Percentiles rank a stretch among this genome's conserved stretches.
phyloP scores from a whole-genome alignment of 2,113 vertebrate genomes.

The Andinoacara biseriatus region DNA sequence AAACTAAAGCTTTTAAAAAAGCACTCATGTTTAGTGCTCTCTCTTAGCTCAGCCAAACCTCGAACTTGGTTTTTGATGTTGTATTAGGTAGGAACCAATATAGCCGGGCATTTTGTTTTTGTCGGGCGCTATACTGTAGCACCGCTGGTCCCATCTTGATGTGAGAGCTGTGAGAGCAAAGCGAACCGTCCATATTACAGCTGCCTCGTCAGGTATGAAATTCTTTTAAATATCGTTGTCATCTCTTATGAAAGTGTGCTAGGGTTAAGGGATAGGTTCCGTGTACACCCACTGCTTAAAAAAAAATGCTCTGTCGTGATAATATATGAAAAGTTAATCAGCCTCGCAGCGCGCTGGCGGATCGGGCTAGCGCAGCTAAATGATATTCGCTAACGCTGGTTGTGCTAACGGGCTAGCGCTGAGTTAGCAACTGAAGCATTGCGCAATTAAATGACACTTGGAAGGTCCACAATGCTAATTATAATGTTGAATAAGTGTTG shows the following conservation, averaged over 20 bases:
- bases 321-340: slow-evolving; percentile 28
- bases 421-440: slow-evolving; percentile 68
- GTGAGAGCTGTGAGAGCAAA: slow-evolving; percentile 75
- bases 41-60: background rate
- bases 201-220: slow-evolving; percentile 84
- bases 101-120: slow-evolving; percentile 40
- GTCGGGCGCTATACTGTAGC: slow-evolving; percentile 63
- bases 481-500: background rate
- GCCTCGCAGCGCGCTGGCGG: slow-evolving; percentile 51
- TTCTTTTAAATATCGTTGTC: slow-evolving; percentile 56
- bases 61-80: background rate
- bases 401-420: slow-evolving; percentile 60
- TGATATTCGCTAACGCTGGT: slow-evolving; percentile 35
- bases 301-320: slow-evolving; percentile 13
- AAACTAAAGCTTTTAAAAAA: background rate
- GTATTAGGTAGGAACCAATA: slow-evolving; percentile 60
- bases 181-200: slow-evolving; percentile 83
- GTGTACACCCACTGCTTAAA: background rate
- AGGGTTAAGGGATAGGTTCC: background rate
- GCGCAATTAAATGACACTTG: slow-evolving; percentile 70
- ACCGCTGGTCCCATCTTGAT: slow-evolving; percentile 82
- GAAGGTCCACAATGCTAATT: background rate
- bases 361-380: slow-evolving; percentile 47
- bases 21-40: background rate
- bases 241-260: slow-evolving; percentile 23